phyloP scores from a whole-genome alignment of 2,888 invertebrate species.

The Nipponacmea schrenckii region DNA sequence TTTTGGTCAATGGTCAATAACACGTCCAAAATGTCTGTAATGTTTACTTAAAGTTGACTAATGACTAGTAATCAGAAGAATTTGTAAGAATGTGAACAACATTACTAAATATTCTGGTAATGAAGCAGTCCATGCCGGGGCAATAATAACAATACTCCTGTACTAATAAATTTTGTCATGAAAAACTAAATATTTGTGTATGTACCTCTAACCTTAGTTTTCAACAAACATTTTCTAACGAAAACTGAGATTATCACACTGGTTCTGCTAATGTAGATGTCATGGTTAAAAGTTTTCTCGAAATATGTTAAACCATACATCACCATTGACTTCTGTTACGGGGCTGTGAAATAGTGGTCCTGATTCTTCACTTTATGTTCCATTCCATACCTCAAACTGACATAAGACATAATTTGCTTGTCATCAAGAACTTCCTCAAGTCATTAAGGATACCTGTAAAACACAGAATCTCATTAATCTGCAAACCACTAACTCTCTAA shows the following conservation, averaged over 20 bases:
- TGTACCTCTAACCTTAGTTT: no score
- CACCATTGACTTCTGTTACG: slow-evolving; percentile 6
- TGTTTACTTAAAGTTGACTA: background rate
- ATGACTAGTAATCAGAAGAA: background rate
- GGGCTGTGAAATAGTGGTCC: background rate
- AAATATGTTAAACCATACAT: background rate
- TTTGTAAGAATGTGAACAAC: no score
- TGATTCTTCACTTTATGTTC: background rate
- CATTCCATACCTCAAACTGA: background rate
- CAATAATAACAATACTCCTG: no score
- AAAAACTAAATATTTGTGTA: no score
- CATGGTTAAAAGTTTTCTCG: no score
- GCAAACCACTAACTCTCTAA: slow-evolving; percentile 1
- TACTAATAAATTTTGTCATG: no score
- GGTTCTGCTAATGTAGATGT: no score
- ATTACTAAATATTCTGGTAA: no score
- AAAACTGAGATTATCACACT: no score
- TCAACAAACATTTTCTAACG: no score
- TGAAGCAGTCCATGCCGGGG: no score
- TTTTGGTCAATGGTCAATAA: slow-evolving; percentile 2
- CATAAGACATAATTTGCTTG: slow-evolving; percentile 9
- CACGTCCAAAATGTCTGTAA: background rate
- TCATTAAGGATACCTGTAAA: background rate
- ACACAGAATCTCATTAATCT: background rate
- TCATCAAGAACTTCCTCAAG: slow-evolving; percentile 5